These are phyloP conservation scores for Phenganax marumi DNA, from an alignment of 92 coral and sea anemone genomes.

Conservation along the genomic window DNA sequence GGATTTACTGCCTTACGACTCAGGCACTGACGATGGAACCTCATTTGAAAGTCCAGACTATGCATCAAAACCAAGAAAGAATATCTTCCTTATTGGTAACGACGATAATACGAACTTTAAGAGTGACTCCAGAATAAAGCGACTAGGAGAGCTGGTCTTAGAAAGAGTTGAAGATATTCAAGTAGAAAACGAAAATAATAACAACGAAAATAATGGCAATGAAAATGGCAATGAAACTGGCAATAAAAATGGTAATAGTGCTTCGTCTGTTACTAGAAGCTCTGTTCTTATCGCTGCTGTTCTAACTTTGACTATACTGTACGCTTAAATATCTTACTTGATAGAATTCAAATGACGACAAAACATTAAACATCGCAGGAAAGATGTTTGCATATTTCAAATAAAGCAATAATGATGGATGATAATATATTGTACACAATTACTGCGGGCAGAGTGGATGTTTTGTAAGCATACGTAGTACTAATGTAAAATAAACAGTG, in stretches of 20 bases:
- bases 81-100: constrained; percentile 29
- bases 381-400: too few relatives aligned
- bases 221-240: background rate
- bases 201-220: background rate
- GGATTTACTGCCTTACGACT: constrained; percentile 31
- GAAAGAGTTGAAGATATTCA: background rate
- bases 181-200: background rate
- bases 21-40: constrained; percentile 39
- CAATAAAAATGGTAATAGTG: background rate
- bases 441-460: too few relatives aligned
- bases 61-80: constrained; percentile 11
- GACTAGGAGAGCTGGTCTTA: constrained; percentile 12
- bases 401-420: too few relatives aligned
- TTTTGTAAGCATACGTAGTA: too few relatives aligned
- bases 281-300: background rate
- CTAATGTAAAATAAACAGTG: too few relatives aligned
- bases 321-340: background rate
- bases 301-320: background rate
- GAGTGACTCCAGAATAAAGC: constrained; percentile 17
- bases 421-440: too few relatives aligned
- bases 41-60: constrained; percentile 24
- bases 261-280: background rate
- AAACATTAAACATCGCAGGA: too few relatives aligned
- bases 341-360: too few relatives aligned
- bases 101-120: constrained; percentile 22